Conservation (phyloP, 1,140 invertebrate species). For the Saccostrea echinata region DNA sequence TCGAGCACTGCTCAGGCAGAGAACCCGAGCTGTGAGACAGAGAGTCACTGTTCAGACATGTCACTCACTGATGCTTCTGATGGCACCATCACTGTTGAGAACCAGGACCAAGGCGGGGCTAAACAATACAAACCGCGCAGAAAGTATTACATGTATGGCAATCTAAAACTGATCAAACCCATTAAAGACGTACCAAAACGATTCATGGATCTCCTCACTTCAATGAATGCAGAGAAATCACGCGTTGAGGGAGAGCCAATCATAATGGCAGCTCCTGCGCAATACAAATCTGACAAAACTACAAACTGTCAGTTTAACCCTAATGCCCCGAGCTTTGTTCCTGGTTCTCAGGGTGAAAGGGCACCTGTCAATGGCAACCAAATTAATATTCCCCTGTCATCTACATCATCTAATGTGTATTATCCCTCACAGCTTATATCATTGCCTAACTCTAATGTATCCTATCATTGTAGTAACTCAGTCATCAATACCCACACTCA, state of each 20-base stretch:
- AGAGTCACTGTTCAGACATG: constrained; percentile 56
- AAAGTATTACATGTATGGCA: constrained; percentile 76
- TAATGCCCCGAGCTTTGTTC: constrained; percentile 72
- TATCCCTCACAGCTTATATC: background rate
- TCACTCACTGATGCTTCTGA: constrained; percentile 50
- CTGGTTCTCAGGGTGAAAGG: constrained; percentile 49
- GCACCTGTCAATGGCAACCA: background rate
- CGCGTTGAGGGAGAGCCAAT: constrained; percentile 76
- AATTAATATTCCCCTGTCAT: background rate
- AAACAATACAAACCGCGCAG: constrained; percentile 63
- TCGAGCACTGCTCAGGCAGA: background rate
- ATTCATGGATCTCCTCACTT: constrained; percentile 72
- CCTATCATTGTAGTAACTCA: background rate
- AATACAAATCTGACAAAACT: constrained; percentile 7
- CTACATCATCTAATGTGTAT: background rate
- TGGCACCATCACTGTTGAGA: constrained; percentile 15
- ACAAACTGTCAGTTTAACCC: constrained; percentile 62
- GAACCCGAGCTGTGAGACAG: constrained; percentile 39
- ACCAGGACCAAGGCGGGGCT: constrained; percentile 14
- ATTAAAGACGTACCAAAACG: constrained; percentile 77
- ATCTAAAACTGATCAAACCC: constrained; percentile 75
- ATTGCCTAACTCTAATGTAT: constrained; percentile 28
- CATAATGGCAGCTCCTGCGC: constrained; percentile 64
- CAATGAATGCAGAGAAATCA: constrained; percentile 70
- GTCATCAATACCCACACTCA: constrained; percentile 2